These are phyloP conservation scores for Zele albiditarsus DNA, from an alignment of 2,888 invertebrate genomes.

Conservation along the genomic window DNA sequence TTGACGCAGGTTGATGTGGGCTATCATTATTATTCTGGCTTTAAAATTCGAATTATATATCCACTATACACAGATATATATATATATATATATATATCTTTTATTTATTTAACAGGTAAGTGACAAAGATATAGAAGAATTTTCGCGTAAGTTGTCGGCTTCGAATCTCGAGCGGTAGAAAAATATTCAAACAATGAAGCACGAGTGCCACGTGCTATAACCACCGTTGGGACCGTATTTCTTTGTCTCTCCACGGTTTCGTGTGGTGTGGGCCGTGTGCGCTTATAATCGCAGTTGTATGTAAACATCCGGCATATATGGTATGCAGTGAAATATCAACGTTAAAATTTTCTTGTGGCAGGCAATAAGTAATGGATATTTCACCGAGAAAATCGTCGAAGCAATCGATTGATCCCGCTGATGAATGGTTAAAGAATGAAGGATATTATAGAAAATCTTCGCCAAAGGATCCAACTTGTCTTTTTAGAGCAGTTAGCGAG, in stretches of 20 bases:
- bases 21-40: background rate
- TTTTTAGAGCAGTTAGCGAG: conserved; percentile 92
- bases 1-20: background rate
- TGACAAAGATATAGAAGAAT: background rate
- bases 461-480: conserved; percentile 89
- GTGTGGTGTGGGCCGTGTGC: background rate
- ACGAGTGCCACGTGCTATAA: background rate
- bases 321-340: background rate
- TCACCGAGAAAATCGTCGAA: conserved; percentile 61
- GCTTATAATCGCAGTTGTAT: background rate
- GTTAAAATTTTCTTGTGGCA: background rate
- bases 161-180: background rate
- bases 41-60: too few species aligned
- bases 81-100: background rate
- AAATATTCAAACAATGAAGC: conserved; percentile 15
- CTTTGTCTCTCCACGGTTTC: background rate
- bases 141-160: background rate
- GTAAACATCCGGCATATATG: background rate
- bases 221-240: too few species aligned
- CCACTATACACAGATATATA: background rate
- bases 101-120: conserved; percentile 10
- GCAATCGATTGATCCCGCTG: conserved; percentile 72
- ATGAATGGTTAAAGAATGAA: conserved; percentile 86
- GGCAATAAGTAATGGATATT: conserved; percentile 56
- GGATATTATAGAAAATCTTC: conserved; percentile 91